Conservation (phyloP, 2,888 invertebrate species). For the Rotaria macrura region DNA sequence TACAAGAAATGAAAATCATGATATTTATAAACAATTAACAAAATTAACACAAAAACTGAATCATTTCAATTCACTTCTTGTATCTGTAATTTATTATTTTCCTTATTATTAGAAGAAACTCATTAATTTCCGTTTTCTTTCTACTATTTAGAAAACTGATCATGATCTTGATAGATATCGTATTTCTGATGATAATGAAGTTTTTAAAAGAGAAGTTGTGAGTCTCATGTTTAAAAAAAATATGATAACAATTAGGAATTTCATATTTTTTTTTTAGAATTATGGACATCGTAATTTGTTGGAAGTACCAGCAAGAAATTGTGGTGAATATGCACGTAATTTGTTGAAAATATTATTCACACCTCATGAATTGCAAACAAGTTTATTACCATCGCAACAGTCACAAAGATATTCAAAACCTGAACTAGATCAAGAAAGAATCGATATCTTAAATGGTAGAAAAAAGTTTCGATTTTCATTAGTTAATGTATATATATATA, state of each 20-base stretch:
- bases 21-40: background rate
- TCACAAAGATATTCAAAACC: background rate
- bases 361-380: background rate
- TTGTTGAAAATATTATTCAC: background rate
- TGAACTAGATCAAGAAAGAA: background rate
- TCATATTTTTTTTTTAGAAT: background rate
- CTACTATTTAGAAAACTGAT: background rate
- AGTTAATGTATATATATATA: too few relatives aligned
- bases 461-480: too few relatives aligned
- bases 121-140: background rate
- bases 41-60: background rate
- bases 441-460: background rate
- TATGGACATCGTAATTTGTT: background rate
- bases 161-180: background rate
- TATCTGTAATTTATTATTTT: background rate
- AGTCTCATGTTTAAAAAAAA: background rate
- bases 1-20: background rate
- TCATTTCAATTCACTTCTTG: background rate
- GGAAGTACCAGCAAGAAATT: background rate
- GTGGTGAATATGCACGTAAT: background rate
- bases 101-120: background rate
- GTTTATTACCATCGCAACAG: too few relatives aligned
- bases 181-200: background rate
- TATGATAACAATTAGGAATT: background rate
- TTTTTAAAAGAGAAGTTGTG: background rate